Base-by-base conservation (phyloP, 2,797 vertebrate genomes). In the Halcyon leucocephala region DNA sequence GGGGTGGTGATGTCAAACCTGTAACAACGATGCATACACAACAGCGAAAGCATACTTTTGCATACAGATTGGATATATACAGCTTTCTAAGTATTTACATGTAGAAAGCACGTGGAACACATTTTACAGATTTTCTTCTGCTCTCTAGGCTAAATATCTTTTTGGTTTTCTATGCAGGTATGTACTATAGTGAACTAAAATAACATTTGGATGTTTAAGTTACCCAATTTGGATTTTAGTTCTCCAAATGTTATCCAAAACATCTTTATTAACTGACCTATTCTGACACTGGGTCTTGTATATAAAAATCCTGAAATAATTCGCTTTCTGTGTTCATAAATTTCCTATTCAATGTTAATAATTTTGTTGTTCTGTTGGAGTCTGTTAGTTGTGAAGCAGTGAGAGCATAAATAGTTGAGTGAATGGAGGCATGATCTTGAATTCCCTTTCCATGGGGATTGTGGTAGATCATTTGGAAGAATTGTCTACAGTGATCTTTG, bases 11-110 rank as follows among this genome's bases (percentile, higher is more conserved):
- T 70, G 49, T 35, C 8, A 41, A 33, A 39, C 7, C 12, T 8
- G 1, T 60, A 51, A 12, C 10, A 62, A 1, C 10, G n/a, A 49
- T 72, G 26, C 7, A 18, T 21, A 6, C 19, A 6, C 13, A 48
- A 9, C 19, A 49, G 14, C 26, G 26, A 55, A 51, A 88, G 12
- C 4, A 20, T 52, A 1, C 11, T 65, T 89, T 64, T 24, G 12
- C 58, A 0, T 65, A 5, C 4, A 12, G 31, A 3, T 26, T 14
- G 9, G 13, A 7, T 70, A 12, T 15, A 9, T 4, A 11, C 7
- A 55, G 3, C 7, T 90, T 70, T 73, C 0, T 5, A 60, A 55
- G 11, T 62, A 24, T 14, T 55, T 79, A 8, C 0, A 2, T 12
- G 31, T 58, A n/a, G 22, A 39, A 49, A 62, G 5, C n/a, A n/a